Base-by-base conservation (phyloP, 2,888 invertebrate genomes). In the Phyllotreta striolata region DNA sequence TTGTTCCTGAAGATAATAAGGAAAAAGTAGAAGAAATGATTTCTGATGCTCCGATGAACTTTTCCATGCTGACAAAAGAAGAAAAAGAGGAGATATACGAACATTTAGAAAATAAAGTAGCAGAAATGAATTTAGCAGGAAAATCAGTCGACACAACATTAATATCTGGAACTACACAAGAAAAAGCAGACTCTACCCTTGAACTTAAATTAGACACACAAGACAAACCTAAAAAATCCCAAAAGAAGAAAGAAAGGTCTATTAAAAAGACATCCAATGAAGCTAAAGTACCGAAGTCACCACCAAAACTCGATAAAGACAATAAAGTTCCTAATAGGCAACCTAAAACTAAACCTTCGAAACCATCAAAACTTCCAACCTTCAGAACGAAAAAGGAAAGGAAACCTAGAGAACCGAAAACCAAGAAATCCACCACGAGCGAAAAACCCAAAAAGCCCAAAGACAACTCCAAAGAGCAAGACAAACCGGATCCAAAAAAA, bases 121-220 rank as follows among this genome's bases (percentile, higher is more conserved):
- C 67, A 54, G 61, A 68, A 43, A 56, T 67, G 63, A 57, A 67
- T 51, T 54, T 66, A 43, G 47, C 61, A 13, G 59, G 43, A 51
- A 51, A 59, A 59, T 1, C 35, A 1, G 2, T 12, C 10, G 47
- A 34, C 43, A 6, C 6, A 6, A 14, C 24, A 12, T 3, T 51
- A 35, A 37, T 37, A 51, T 37, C 10, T 62, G 61, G 54, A 66
- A 41, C 58, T 61, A 44, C 8, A 55, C 24, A 55, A 34, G 49
- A 49, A 67, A 66, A 52, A 39, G 13, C n/a, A 1, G 24, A 24
- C 4, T 24, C 24, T 24, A 24, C 24, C 24, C 24, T 24, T 24
- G 24, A 24, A 3, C 8, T 7, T 46, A 66, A 62, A 58, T 51
- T 51, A 51, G 37, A 41, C 6, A 12, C 41, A 47, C 6, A 13